Percentiles rank a stretch among this genome's conserved stretches.
phyloP scores from a whole-genome alignment of 2,797 vertebrate genomes.

The Thalassophryne amazonica region DNA sequence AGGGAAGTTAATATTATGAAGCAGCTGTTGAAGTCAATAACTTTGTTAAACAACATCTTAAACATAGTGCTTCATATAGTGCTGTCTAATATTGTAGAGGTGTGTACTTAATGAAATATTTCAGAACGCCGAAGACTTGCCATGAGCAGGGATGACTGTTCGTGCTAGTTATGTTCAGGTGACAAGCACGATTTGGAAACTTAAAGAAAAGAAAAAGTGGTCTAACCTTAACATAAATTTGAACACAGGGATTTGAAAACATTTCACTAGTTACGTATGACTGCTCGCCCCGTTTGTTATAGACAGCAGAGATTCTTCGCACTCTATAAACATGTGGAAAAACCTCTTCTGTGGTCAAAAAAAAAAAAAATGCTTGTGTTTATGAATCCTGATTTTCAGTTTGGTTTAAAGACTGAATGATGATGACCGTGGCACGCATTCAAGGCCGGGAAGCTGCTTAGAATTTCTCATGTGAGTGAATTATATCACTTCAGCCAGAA shows the following conservation, averaged over 20 bases:
- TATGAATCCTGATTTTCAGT: conserved; percentile 56
- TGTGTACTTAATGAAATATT: conserved; percentile 35
- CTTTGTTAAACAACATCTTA: conserved; percentile 42
- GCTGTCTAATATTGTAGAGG: conserved; percentile 21
- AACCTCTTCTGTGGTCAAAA: conserved; percentile 47
- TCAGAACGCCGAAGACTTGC: conserved; percentile 21
- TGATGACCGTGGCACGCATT: conserved; percentile 48
- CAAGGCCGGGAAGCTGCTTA: conserved; percentile 40
- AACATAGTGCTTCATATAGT: conserved; percentile 14
- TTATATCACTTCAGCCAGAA: conserved; percentile 50
- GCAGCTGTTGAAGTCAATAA: conserved; percentile 29
- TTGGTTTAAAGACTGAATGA: conserved; percentile 36
- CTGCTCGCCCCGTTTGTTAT: neutral
- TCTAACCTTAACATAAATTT: neutral
- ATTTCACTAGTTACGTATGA: neutral
- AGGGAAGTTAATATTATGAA: conserved; percentile 26
- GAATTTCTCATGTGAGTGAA: conserved; percentile 51
- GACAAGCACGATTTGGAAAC: too few species aligned
- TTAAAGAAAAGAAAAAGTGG: neutral
- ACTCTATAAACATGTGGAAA: conserved; percentile 42
- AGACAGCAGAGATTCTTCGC: conserved; percentile 26
- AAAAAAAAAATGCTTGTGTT: conserved; percentile 61
- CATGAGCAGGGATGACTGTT: too few species aligned
- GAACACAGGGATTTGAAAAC: neutral
- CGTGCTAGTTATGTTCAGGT: too few species aligned